Evolutionary conservation across 2,888 invertebrate species (phyloP).

Genomic region (Cephus sareptanus): DNA sequence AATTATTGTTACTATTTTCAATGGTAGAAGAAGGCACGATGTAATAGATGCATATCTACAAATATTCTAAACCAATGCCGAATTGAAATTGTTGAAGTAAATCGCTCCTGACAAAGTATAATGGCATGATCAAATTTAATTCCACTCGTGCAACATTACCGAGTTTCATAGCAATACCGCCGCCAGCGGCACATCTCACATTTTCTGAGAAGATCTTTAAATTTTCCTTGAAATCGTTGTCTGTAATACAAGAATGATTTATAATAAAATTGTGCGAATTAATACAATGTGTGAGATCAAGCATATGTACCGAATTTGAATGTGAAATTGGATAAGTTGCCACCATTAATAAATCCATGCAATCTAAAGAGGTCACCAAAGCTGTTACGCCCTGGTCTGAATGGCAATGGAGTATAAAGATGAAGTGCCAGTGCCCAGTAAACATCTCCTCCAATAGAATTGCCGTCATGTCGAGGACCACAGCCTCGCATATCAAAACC

Average conservation of each 20-base stretch:
- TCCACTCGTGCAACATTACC: slow-evolving; percentile 91
- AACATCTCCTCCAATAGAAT: slow-evolving; percentile 79
- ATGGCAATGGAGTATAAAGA: slow-evolving; percentile 90
- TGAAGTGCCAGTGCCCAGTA: slow-evolving; percentile 92
- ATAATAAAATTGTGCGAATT: not conserved
- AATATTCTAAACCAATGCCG: slow-evolving; percentile 85
- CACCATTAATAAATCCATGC: slow-evolving; percentile 91
- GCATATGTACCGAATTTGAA: slow-evolving; percentile 66
- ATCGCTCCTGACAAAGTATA: slow-evolving; percentile 75
- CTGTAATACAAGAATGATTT: slow-evolving; percentile 52
- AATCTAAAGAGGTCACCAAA: slow-evolving; percentile 87
- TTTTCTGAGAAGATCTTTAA: slow-evolving; percentile 67
- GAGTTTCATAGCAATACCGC: slow-evolving; percentile 86
- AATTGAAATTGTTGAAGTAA: slow-evolving; percentile 81
- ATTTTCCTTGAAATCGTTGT: slow-evolving; percentile 61
- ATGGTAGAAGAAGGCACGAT: not conserved
- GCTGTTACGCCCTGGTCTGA: slow-evolving; percentile 80
- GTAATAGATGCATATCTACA: slow-evolving; percentile 66
- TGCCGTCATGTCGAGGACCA: slow-evolving; percentile 85
- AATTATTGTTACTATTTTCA: not conserved
- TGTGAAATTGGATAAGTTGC: slow-evolving; percentile 77
- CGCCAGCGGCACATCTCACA: slow-evolving; percentile 81
- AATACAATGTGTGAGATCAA: not conserved
- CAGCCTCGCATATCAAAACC: slow-evolving; percentile 91
- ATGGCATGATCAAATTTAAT: slow-evolving; percentile 92